These are phyloP conservation scores for Magallana nippona DNA, from an alignment of 2,888 invertebrate genomes.

Conservation along the genomic window DNA sequence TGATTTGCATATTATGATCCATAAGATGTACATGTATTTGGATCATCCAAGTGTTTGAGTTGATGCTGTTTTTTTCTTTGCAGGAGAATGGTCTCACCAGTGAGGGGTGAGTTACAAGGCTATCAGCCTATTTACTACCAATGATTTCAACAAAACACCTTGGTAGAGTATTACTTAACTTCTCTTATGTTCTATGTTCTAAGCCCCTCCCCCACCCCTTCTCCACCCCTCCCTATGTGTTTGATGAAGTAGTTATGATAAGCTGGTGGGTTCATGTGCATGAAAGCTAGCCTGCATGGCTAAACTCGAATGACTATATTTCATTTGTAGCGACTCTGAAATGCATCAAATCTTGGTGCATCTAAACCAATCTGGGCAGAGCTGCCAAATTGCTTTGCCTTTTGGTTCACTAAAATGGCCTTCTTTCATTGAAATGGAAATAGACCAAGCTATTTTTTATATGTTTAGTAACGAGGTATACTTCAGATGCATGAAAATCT, in stretches of 20 bases:
- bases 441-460: too few relatives aligned
- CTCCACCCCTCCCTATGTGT: background rate
- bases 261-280: background rate
- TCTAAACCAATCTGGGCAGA: too few relatives aligned
- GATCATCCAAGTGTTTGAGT: too few relatives aligned
- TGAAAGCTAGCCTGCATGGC: too few relatives aligned
- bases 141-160: conserved; percentile 56
- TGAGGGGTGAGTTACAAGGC: conserved; percentile 61
- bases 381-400: too few relatives aligned
- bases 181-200: background rate
- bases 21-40: too few relatives aligned
- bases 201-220: background rate
- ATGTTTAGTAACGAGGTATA: too few relatives aligned
- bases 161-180: conserved; percentile 56
- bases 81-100: conserved; percentile 57
- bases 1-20: too few relatives aligned
- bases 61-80: conserved; percentile 50
- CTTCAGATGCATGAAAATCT: too few relatives aligned
- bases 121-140: conserved; percentile 62
- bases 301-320: too few relatives aligned
- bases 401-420: too few relatives aligned
- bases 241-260: background rate
- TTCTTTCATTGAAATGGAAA: too few relatives aligned
- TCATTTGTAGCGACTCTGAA: background rate
- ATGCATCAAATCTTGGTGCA: background rate